Evolutionary conservation across 2,888 invertebrate species (phyloP).

Genomic region (Heliconius charithonia): DNA sequence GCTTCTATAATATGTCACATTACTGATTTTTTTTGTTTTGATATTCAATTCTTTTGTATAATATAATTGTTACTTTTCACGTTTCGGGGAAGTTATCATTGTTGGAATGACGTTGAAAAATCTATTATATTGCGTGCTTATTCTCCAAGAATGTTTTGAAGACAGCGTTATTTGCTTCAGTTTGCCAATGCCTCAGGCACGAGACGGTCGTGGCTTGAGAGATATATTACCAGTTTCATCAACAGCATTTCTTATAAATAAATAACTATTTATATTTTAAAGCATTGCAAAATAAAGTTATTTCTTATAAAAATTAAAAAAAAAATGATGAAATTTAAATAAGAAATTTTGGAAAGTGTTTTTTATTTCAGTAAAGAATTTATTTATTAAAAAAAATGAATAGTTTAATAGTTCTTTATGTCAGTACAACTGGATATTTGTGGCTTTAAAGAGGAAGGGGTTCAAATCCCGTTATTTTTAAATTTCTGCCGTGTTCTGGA

Average conservation of each 20-base stretch:
- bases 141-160: slow-evolving; percentile 57
- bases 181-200: slow-evolving; percentile 68
- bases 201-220: slow-evolving; percentile 71
- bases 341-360: too few relatives aligned
- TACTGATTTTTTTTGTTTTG: too few relatives aligned
- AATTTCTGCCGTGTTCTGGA: neutral
- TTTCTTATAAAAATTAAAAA: neutral
- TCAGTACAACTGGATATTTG: too few relatives aligned
- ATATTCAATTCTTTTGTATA: neutral
- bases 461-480: too few relatives aligned
- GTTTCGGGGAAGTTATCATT: neutral
- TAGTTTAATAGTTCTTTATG: too few relatives aligned
- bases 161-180: slow-evolving; percentile 67
- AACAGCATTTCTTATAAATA: neutral
- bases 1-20: neutral
- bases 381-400: neutral
- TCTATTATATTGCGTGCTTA: neutral
- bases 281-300: neutral
- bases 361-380: neutral
- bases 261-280: neutral
- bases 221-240: slow-evolving; percentile 65
- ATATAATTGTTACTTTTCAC: neutral
- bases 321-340: neutral
- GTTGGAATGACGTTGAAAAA: neutral
- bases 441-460: too few relatives aligned